phyloP scores from a whole-genome alignment of 92 coral and sea anemone species.

The Scolanthus callimorphus region DNA sequence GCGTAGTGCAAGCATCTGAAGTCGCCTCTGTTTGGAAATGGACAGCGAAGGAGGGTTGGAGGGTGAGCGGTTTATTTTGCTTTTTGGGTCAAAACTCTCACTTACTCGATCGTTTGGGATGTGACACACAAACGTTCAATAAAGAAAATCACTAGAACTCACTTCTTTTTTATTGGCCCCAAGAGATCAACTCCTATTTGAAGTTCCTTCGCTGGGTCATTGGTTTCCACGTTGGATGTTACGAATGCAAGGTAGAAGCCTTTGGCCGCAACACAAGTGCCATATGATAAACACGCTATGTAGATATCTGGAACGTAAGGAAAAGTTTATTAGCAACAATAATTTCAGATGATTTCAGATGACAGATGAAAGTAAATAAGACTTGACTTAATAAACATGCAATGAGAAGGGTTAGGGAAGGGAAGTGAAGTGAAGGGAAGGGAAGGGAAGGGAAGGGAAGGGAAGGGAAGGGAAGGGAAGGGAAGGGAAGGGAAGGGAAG shows the following conservation, averaged over 20 bases:
- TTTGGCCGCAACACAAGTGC: conserved; percentile 59
- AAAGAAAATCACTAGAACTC: no score
- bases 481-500: no score
- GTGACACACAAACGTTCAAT: no score
- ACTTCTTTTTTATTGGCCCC: conserved; percentile 58
- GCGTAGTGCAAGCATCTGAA: no score
- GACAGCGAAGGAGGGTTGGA: no score
- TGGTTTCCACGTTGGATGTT: conserved; percentile 74
- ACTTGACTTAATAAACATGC: not conserved
- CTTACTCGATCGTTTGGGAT: no score
- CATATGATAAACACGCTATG: conserved; percentile 59
- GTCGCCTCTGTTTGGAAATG: no score
- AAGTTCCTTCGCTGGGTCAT: conserved; percentile 56
- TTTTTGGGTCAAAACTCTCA: no score
- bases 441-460: conserved; percentile 24
- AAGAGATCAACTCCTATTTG: conserved; percentile 48
- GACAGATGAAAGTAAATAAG: not conserved
- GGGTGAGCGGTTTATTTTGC: no score
- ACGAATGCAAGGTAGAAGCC: conserved; percentile 64
- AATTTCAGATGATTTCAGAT: no score
- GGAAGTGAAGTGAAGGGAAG: conserved; percentile 83
- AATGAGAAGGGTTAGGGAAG: not conserved
- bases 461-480: no score
- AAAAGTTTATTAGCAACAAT: no score
- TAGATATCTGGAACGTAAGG: conserved; percentile 59